phyloP scores from a whole-genome alignment of 2,113 vertebrate genomes.

The Vidua chalybeata region DNA sequence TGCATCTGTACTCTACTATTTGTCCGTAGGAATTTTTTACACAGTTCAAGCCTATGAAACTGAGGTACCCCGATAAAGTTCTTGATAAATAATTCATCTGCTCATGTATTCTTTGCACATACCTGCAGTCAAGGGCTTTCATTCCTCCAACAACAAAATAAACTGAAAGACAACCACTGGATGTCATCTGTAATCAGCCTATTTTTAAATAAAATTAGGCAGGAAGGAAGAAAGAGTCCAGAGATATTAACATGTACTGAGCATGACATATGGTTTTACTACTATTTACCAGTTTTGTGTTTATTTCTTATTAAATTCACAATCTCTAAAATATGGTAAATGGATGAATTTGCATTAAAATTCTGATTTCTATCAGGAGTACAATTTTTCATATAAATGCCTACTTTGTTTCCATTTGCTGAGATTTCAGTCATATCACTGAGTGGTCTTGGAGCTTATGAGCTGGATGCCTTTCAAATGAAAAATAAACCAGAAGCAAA shows the following conservation, averaged over 20 bases:
- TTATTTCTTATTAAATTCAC: background rate
- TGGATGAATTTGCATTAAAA: background rate
- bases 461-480: slow-evolving; percentile 37
- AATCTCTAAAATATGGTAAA: background rate
- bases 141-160: background rate
- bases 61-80: background rate
- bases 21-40: background rate
- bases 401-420: slow-evolving; percentile 5
- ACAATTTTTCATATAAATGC: background rate
- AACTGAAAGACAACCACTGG: background rate
- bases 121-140: background rate
- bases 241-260: background rate
- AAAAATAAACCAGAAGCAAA: slow-evolving; percentile 54
- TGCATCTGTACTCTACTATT: background rate
- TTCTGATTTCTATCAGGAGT: background rate
- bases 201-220: background rate
- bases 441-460: background rate
- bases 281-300: background rate
- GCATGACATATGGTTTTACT: background rate
- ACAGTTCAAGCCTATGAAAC: background rate
- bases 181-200: background rate
- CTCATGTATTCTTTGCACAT: background rate
- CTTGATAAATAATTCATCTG: background rate
- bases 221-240: background rate
- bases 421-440: background rate